Conservation (phyloP, 2,797 vertebrate species). For the Antrozous pallidus region DNA sequence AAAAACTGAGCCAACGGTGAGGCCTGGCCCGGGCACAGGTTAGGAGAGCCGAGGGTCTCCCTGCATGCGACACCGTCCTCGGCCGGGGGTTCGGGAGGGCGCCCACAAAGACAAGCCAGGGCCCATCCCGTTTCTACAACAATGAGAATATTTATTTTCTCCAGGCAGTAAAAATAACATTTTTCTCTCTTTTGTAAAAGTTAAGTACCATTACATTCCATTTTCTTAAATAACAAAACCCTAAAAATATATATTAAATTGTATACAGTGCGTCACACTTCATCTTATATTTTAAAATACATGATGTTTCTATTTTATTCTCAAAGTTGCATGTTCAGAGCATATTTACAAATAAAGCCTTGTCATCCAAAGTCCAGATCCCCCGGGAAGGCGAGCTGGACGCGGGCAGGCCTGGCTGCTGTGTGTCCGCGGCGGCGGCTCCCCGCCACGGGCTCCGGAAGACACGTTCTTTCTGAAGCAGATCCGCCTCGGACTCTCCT, state of each 20-base stretch:
- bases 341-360: conserved; percentile 79
- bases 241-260: conserved; percentile 86
- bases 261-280: conserved; percentile 80
- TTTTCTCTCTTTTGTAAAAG: conserved; percentile 78
- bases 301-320: conserved; percentile 77
- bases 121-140: conserved; percentile 70
- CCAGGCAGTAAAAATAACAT: conserved; percentile 80
- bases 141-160: conserved; percentile 82
- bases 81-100: fast-evolving
- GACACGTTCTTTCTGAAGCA: not conserved
- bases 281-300: conserved; percentile 75
- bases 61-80: fast-evolving
- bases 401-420: not conserved
- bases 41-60: fast-evolving
- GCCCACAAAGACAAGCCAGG: not conserved
- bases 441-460: not conserved
- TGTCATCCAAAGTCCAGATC: conserved; percentile 60
- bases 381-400: conserved; percentile 48
- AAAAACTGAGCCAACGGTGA: not conserved
- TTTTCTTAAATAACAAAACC: conserved; percentile 83
- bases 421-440: not conserved
- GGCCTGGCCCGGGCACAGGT: not conserved
- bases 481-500: not conserved
- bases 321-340: conserved; percentile 78
- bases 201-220: conserved; percentile 78